phyloP scores from a whole-genome alignment of 30 jellyfish, hydroid and myxozoan species.

The Clytia hemisphaerica region DNA sequence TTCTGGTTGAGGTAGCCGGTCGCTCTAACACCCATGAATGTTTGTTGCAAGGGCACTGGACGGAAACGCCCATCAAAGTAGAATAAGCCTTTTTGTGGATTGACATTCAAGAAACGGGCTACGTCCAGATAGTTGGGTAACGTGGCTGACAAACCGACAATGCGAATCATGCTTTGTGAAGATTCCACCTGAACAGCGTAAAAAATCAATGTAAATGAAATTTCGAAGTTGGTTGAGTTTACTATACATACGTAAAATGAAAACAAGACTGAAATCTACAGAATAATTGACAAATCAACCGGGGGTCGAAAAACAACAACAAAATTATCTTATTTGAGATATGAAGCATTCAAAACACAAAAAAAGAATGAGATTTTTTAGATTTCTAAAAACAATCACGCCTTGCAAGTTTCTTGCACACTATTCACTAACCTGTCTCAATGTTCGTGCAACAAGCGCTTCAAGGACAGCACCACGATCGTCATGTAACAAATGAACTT shows the following conservation, averaged over 20 bases:
- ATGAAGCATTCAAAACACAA: no score
- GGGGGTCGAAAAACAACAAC: not conserved
- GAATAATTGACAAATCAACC: not conserved
- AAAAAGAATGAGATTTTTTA: not conserved
- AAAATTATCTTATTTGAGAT: no score
- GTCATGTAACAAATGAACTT: constrained; percentile 96
- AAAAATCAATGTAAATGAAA: not conserved
- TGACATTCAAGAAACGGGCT: constrained; percentile 91
- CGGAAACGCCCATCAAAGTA: constrained; percentile 96
- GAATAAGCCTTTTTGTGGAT: constrained; percentile 92
- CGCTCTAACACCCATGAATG: constrained; percentile 90
- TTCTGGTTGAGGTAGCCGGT: constrained; percentile 60
- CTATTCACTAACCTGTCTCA: constrained; percentile 60
- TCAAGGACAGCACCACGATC: constrained; percentile 99
- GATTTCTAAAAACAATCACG: not conserved
- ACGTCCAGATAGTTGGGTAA: constrained; percentile 94
- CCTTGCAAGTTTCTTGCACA: not conserved
- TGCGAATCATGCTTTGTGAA: constrained; percentile 89
- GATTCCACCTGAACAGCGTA: constrained; percentile 65
- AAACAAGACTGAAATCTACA: not conserved
- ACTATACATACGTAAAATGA: not conserved
- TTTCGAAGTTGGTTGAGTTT: not conserved
- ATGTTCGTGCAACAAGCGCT: constrained; percentile 92
- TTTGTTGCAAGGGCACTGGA: constrained; percentile 95
- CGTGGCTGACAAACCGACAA: constrained; percentile 96